phyloP scores from a whole-genome alignment of 1,140 invertebrate genomes.

The Bombus haemorrhoidalis region DNA sequence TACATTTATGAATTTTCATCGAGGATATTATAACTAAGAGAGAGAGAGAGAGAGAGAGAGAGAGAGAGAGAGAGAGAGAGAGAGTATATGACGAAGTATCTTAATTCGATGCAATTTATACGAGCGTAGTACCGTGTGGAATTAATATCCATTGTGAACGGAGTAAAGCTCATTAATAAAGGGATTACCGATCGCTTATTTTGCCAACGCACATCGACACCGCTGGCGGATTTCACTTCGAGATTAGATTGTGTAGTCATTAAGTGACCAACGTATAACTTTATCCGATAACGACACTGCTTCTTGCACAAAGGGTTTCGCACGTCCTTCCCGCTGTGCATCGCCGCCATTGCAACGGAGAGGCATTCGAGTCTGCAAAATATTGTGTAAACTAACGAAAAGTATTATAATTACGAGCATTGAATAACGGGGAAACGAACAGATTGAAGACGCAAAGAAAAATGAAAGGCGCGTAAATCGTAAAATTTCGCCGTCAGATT shows the following conservation, averaged over 20 bases:
- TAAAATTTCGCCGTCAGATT: too few relatives aligned
- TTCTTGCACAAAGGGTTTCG: slow-evolving; percentile 27
- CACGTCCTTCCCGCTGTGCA: neutral
- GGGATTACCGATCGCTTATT: slow-evolving; percentile 8
- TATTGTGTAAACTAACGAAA: slow-evolving; percentile 1
- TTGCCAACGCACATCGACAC: slow-evolving; percentile 10
- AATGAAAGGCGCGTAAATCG: too few relatives aligned
- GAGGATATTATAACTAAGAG: neutral
- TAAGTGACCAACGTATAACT: slow-evolving; percentile 7
- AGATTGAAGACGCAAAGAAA: neutral
- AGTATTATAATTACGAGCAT: too few relatives aligned
- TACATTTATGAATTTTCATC: slow-evolving; percentile 26
- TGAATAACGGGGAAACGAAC: neutral
- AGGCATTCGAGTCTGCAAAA: neutral
- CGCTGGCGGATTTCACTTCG: neutral
- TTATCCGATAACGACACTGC: slow-evolving; percentile 21
- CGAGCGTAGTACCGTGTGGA: neutral
- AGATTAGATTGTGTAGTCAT: slow-evolving; percentile 40
- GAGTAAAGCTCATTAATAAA: slow-evolving; percentile 18
- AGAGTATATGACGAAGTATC: neutral
- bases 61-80: fast-evolving
- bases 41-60: fast-evolving
- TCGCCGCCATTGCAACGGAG: neutral
- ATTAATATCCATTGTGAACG: neutral
- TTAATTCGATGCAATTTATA: neutral